Base-by-base conservation (phyloP, 2,797 vertebrate genomes). In the Monodelphis domestica region DNA sequence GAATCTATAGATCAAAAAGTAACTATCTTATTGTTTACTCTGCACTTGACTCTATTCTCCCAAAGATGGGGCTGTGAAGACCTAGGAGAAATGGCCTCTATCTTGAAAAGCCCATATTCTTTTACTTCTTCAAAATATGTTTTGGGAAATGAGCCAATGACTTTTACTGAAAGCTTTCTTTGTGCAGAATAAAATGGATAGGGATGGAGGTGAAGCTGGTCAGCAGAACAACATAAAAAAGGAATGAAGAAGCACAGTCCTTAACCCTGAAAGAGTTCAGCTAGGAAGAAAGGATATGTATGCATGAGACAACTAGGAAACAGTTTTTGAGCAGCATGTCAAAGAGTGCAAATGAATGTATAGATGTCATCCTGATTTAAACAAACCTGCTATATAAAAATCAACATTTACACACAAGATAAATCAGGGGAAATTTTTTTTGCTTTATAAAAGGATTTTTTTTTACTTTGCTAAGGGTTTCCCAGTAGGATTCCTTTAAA, bases 361-460 rank as follows among this genome's bases (percentile, higher is more conserved):
- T 30, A 38, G 38, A 38, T 38, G 1, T 90, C 91, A 89, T 54
- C 70, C 57, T 38, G 70, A 63, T 87, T 70, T 57, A 93, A 93
- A 56, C 84, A 95, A 26, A 30, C 6, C 38, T 54, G 84, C 21
- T 94, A 88, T 51, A 95, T 45, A 21, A 78, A 93, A 92, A 94
- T 84, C 38, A 91, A 1, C 28, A 87, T 88, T 95, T 50, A 93
- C 84, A 54, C 1, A 54, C 12, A 38, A 91, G 53, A 24, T 54
- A 87, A 53, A 96, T 70, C 50, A 63, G 88, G 87, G 52, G 53
- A 56, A 89, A 57, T 92, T 93, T 95, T 93, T 95, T 78, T 90
- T 94, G 89, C 54, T 91, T 56, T 55, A 4, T 89, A 89, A 93
- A 38, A 26, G 63, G 90, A 94, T 56, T 45, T 91, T 53, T 59